Evolutionary conservation across 2,888 invertebrate species (phyloP), one percentile per base, ranked within the genome.

Genomic region (Leucania comma): DNA sequence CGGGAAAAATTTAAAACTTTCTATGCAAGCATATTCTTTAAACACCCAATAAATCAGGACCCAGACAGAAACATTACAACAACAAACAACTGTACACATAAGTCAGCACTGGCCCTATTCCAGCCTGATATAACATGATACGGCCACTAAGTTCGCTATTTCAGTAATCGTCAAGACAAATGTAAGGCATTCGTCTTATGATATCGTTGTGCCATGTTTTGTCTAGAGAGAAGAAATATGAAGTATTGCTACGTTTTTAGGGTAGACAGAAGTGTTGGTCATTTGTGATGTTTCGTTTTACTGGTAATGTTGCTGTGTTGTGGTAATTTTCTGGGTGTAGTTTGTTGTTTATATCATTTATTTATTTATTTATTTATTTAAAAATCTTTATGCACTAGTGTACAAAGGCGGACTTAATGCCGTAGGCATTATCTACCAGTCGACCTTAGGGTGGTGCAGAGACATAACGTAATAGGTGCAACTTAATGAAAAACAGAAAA

Each of bases 131-230:
- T 66, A 72, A 84, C 58, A 73, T 75, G 74, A 84, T 73, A 82
- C 54, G 67, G 64, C 73, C 67, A 72, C 75, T 78, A 80, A 78
- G 82, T 72, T 77, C 62, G 72, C 73, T 67, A 82, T 86, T 80
- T 74, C 72, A 78, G 81, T 85, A 82, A 84, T 86, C 80, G 86
- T 60, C 78, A 68, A 85, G 79, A 84, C 76, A 79, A 85, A 84
- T 84, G 82, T 68, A 35, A 12, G 53, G 51, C 57, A 85, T 84
- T 54, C 69, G 48, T 84, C 84, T 83, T 71, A 22, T 14, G 66
- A 73, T 85, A 83, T 81, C 69, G 59, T 66, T 29, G 57, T 63
- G n/a, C 67, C 24, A 68, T 83, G 83, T 83, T 85, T 83, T 84
- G 81, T 71, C 62, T 56, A 10, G 10, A 26, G 22, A 51, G 67